Evolutionary conservation across 2,888 invertebrate genomes (phyloP), one percentile per base, ranked within the genome.

Genomic region (Unio delphinus): DNA sequence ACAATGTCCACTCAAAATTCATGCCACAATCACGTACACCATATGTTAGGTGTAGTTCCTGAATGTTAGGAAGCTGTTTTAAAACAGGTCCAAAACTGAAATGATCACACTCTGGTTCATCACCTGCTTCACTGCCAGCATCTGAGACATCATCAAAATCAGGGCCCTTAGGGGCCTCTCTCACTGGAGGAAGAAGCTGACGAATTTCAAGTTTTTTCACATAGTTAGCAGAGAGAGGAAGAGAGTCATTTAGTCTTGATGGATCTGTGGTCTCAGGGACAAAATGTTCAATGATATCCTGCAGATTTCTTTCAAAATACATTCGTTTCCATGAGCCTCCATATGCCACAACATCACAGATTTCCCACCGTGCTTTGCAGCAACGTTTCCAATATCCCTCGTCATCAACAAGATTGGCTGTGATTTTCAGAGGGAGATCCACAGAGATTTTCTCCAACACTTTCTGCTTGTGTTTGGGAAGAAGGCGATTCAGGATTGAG

Each of bases 1-100:
- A 90, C 63, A 90, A 75, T 70, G 85, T 87, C 90, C 90, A 90
- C 69, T 90, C 90, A 84, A 90, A 90, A 80, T 90, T 90, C 90
- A 90, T 90, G 26, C 90, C 90, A 82, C 90, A 90, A 79, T 90
- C 88, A 66, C 80, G 82, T 3, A 90, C 90, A 60, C 89, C 88
- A 76, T 89, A 90, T 18, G 86, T 86, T 7, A 90, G 70, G 66
- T 86, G 84, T n/a, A 90, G 78, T 67, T 90, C 89, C 76, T 88
- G 83, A 28, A 90, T 74, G 69, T 86, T 82, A 6, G 86, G 86
- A 61, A 90, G 79, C 64, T 76, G 72, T 67, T 83, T 83, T 28
- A 90, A 73, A 11, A 90, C 84, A 18, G 85, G 83, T 26, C 77
- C 84, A 78, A 90, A 90, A 72, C 89, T 89, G 76, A 90, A 89